These are phyloP conservation scores for Tetheella fluctuosa DNA, from an alignment of 2,888 invertebrate genomes.

Conservation along the genomic window DNA sequence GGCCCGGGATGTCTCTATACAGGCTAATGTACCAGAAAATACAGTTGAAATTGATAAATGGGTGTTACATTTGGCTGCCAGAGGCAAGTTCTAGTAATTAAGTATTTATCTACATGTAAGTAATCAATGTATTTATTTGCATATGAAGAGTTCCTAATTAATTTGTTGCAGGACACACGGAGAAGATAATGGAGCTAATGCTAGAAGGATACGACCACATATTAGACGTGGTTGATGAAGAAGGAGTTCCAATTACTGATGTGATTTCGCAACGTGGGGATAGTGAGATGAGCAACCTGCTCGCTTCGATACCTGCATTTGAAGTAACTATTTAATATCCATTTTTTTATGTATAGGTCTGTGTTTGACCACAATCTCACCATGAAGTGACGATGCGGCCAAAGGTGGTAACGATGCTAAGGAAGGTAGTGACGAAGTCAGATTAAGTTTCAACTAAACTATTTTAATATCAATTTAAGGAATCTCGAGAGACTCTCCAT, in stretches of 20 bases:
- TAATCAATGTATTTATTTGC: neutral
- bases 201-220: slow-evolving; percentile 95
- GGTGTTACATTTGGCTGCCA: slow-evolving; percentile 90
- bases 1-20: slow-evolving; percentile 92
- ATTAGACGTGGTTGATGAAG: slow-evolving; percentile 90
- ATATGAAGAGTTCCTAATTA: neutral
- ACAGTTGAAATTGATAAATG: slow-evolving; percentile 92
- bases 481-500: slow-evolving; percentile 90
- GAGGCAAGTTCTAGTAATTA: slow-evolving; percentile 85
- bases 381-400: too few species aligned
- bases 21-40: slow-evolving; percentile 91
- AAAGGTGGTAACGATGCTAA: neutral
- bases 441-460: too few species aligned
- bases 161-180: slow-evolving; percentile 61
- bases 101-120: neutral
- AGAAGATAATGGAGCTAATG: slow-evolving; percentile 85
- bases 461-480: slow-evolving; percentile 74
- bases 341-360: too few species aligned
- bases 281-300: slow-evolving; percentile 86
- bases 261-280: slow-evolving; percentile 88
- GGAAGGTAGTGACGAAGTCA: too few species aligned
- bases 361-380: too few species aligned
- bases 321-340: slow-evolving; percentile 86
- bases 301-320: slow-evolving; percentile 89
- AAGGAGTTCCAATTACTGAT: slow-evolving; percentile 87